These are phyloP conservation scores for Selenia dentaria DNA, from an alignment of 2,888 invertebrate species.

Conservation along the genomic window DNA sequence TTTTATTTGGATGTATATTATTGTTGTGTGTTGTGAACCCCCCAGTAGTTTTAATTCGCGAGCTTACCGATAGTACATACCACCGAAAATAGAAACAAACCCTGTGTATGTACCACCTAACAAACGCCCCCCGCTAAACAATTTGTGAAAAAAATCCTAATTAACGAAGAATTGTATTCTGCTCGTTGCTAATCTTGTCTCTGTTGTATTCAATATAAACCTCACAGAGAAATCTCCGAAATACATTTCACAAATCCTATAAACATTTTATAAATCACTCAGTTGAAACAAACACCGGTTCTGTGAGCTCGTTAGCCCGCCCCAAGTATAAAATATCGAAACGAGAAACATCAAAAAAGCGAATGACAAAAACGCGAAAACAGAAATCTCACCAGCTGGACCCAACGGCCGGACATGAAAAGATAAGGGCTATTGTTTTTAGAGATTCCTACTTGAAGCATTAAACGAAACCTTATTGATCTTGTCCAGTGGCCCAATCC, in stretches of 20 bases:
- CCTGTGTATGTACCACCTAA: too few relatives aligned
- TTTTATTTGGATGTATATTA: too few relatives aligned
- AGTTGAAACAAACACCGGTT: conserved; percentile 13
- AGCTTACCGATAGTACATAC: too few relatives aligned
- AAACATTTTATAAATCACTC: conserved; percentile 18
- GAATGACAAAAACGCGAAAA: conserved; percentile 26
- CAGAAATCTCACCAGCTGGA: conserved; percentile 31
- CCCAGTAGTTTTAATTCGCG: too few relatives aligned
- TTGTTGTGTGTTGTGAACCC: too few relatives aligned
- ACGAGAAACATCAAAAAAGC: conserved; percentile 30
- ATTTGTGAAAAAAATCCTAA: too few relatives aligned
- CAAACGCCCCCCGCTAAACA: too few relatives aligned
- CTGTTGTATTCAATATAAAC: too few relatives aligned
- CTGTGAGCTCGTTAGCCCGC: conserved; percentile 16
- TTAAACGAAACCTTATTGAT: neutral
- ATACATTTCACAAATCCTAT: conserved; percentile 3
- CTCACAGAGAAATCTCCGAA: neutral
- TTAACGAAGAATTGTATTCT: too few relatives aligned
- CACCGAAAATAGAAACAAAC: too few relatives aligned
- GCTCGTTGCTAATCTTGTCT: too few relatives aligned
- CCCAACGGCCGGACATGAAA: conserved; percentile 31
- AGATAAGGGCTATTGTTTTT: conserved; percentile 44
- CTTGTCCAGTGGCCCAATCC: neutral
- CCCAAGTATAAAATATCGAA: conserved; percentile 25
- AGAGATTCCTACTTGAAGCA: neutral